phyloP scores from a whole-genome alignment of 2,797 vertebrate species.

The Anabas testudineus region DNA sequence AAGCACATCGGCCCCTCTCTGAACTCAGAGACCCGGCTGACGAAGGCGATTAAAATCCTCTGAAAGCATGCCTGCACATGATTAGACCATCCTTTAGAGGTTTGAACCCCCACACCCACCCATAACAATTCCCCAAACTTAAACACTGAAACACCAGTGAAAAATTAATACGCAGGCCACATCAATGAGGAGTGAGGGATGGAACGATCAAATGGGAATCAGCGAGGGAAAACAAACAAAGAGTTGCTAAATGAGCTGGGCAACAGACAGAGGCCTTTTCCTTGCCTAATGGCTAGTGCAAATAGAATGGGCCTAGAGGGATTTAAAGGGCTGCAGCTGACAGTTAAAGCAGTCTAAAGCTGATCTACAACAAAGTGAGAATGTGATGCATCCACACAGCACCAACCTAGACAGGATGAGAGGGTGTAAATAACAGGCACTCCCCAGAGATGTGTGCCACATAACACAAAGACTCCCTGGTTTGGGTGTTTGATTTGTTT shows the following conservation, averaged over 20 bases:
- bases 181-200: constrained; percentile 55
- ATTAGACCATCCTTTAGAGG: constrained; percentile 67
- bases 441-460: constrained; percentile 72
- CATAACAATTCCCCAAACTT: constrained; percentile 42
- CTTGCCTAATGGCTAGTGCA: constrained; percentile 72
- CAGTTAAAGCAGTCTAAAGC: constrained; percentile 75
- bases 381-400: constrained; percentile 68
- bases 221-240: constrained; percentile 72
- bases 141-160: constrained; percentile 34
- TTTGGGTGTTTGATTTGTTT: constrained; percentile 70
- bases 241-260: constrained; percentile 69
- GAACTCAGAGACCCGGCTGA: constrained; percentile 69
- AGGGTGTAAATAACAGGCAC: constrained; percentile 76
- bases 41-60: constrained; percentile 76
- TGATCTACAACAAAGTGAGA: constrained; percentile 79
- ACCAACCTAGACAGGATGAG: constrained; percentile 66
- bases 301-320: constrained; percentile 73
- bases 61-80: constrained; percentile 68
- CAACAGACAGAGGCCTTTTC: constrained; percentile 66
- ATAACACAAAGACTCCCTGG: constrained; percentile 65
- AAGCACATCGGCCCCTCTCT: constrained; percentile 63
- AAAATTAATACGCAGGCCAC: constrained; percentile 38
- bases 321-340: constrained; percentile 74
- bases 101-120: constrained; percentile 54
- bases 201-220: constrained; percentile 66